phyloP scores from a whole-genome alignment of 2,797 vertebrate species.

The Anas georgica region DNA sequence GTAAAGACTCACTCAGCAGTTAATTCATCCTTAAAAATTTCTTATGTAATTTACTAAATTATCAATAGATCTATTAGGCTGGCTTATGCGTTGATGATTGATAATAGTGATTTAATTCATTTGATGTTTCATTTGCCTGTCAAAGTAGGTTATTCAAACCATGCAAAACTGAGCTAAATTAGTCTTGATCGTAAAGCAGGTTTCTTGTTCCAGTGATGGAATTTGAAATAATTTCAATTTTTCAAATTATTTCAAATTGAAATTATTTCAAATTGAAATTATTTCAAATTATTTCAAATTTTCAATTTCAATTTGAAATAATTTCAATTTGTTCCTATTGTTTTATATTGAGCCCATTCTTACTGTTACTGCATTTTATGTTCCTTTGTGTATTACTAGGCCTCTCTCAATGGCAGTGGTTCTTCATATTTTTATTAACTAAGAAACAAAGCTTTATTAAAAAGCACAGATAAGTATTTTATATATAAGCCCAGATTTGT shows the following conservation, averaged over 20 bases:
- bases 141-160: neutral
- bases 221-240: slow-evolving; percentile 2
- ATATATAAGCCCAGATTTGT: neutral
- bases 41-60: slow-evolving; percentile 10
- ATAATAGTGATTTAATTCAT: neutral
- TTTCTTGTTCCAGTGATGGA: neutral
- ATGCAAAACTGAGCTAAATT: slow-evolving; percentile 4
- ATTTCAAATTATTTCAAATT: too few species aligned
- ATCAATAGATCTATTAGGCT: neutral
- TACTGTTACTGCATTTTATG: neutral
- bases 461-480: neutral
- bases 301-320: neutral
- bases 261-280: too few species aligned
- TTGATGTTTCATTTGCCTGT: slow-evolving; percentile 35
- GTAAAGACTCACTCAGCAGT: neutral
- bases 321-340: neutral
- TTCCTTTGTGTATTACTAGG: neutral
- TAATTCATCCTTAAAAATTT: slow-evolving; percentile 16
- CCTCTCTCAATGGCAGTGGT: neutral
- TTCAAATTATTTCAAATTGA: too few species aligned
- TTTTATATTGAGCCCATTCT: neutral
- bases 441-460: neutral
- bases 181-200: neutral
- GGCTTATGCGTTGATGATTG: neutral
- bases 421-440: neutral